Conservation (phyloP, 2,888 invertebrate species). For the Cybosia mesomella region DNA sequence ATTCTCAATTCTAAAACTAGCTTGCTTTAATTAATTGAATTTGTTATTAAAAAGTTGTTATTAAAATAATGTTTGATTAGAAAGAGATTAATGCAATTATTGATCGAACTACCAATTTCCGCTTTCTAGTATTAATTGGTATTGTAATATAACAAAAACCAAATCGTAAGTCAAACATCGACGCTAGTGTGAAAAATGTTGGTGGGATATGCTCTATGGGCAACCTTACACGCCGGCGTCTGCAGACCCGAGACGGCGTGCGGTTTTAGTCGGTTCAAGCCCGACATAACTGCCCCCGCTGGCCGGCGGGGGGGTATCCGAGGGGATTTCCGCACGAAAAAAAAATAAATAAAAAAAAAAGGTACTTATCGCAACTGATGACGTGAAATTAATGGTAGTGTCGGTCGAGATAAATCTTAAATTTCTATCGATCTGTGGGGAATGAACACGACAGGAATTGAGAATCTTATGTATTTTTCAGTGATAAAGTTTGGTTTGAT, state of each 20-base stretch:
- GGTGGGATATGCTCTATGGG: no score
- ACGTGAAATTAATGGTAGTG: slow-evolving; percentile 36
- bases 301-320: no score
- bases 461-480: not conserved
- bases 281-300: no score
- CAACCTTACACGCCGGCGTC: no score
- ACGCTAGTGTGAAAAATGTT: not conserved
- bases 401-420: slow-evolving; percentile 28
- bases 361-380: slow-evolving; percentile 17
- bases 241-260: no score
- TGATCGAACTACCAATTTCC: not conserved
- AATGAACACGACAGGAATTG: not conserved
- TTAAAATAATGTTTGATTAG: not conserved
- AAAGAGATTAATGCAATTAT: not conserved
- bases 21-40: no score
- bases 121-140: not conserved
- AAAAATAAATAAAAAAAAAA: no score
- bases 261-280: no score
- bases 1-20: no score
- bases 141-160: not conserved
- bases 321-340: no score
- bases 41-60: no score
- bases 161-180: not conserved
- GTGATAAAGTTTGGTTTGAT: no score
- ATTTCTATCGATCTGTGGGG: slow-evolving; percentile 27